These are phyloP conservation scores for Hyperoplus immaculatus DNA, from an alignment of 2,797 vertebrate species.

Conservation along the genomic window DNA sequence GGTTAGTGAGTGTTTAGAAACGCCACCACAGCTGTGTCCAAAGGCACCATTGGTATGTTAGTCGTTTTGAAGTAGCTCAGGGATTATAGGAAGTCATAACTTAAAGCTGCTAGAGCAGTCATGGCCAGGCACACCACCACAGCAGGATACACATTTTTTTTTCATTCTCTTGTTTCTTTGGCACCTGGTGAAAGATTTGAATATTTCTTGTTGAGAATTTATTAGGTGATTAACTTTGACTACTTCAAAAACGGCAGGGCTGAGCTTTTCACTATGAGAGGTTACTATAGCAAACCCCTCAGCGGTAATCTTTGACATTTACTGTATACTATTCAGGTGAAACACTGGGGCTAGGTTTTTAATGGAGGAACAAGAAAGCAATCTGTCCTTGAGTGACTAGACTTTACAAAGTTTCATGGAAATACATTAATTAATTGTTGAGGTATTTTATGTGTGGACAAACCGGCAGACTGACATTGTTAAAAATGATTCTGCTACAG, in stretches of 20 bases:
- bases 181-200: conserved; percentile 14
- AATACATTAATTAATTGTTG: too few relatives aligned
- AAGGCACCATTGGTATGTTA: conserved; percentile 1
- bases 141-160: background rate
- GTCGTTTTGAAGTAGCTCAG: conserved; percentile 16
- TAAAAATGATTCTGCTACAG: too few relatives aligned
- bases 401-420: background rate
- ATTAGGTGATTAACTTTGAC: background rate
- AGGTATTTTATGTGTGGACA: too few relatives aligned
- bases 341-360: background rate
- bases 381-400: background rate
- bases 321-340: background rate
- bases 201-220: background rate
- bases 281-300: background rate
- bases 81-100: conserved; percentile 29
- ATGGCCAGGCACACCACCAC: background rate
- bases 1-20: conserved; percentile 43
- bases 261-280: background rate
- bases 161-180: conserved; percentile 20
- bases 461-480: too few relatives aligned
- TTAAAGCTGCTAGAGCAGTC: conserved; percentile 24
- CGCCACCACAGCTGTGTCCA: conserved; percentile 19
- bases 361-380: conserved; percentile 8
- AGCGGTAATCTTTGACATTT: background rate
- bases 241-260: background rate